A percentile compares a stretch with the other conserved stretches of the same genome.
Conservation (phyloP, 2,113 vertebrate genomes). For the Calypte anna region DNA sequence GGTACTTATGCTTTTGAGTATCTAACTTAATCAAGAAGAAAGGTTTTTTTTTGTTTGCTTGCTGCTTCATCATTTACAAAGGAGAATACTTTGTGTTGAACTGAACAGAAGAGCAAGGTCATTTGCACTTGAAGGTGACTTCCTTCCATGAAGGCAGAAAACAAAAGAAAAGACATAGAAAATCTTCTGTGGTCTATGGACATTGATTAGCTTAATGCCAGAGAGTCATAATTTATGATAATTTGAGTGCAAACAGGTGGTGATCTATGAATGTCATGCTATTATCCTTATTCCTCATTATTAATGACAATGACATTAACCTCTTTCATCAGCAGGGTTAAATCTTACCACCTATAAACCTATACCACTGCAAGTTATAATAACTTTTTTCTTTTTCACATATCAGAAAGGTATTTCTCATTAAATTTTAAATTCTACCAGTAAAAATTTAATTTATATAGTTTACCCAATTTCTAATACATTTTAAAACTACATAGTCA, state of each 20-base stretch:
- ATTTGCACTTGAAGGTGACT: neutral
- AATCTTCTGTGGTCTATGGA: neutral
- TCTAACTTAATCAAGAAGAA: neutral
- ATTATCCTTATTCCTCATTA: conserved; percentile 2
- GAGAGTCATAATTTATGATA: neutral
- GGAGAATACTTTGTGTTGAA: neutral
- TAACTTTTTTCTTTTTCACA: neutral
- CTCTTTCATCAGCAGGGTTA: neutral
- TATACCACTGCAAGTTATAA: neutral
- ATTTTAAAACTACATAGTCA: neutral
- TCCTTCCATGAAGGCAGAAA: neutral
- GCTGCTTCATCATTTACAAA: neutral
- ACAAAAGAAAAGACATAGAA: neutral
- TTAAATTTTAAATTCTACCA: neutral
- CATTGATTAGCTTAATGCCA: conserved; percentile 17
- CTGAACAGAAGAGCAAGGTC: neutral
- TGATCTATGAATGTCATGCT: neutral
- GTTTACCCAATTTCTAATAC: neutral
- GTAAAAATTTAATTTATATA: neutral
- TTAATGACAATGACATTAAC: conserved; percentile 8
- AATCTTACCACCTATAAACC: neutral
- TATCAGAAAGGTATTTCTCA: neutral
- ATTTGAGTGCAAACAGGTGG: neutral
- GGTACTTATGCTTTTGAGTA: neutral
- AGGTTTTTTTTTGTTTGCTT: neutral